These are phyloP conservation scores for Rhagologus leucostigma DNA, from an alignment of 2,113 vertebrate genomes.

Conservation along the genomic window DNA sequence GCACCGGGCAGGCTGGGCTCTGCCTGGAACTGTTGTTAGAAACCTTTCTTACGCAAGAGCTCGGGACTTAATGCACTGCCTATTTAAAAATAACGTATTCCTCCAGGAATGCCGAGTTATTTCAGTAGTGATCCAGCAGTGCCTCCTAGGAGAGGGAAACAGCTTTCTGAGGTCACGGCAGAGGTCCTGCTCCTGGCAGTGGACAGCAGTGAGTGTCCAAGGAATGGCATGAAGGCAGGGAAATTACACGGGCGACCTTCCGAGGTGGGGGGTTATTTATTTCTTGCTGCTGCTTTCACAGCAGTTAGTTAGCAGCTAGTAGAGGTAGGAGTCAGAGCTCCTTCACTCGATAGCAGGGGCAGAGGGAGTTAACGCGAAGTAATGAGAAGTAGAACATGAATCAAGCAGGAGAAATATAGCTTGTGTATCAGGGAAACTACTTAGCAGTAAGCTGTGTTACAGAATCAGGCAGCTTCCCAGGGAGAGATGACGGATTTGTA, in stretches of 20 bases:
- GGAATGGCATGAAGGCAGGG: rapidly evolving
- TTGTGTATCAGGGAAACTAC: slow-evolving; percentile 60
- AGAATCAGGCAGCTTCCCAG: slow-evolving; percentile 68
- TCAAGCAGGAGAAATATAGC: slow-evolving; percentile 53
- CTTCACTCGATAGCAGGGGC: background rate
- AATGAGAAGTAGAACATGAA: slow-evolving; percentile 40
- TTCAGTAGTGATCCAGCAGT: background rate
- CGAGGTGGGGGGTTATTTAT: background rate
- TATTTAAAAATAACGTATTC: background rate
- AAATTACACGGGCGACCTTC: background rate
- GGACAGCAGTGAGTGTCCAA: background rate
- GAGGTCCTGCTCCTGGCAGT: background rate
- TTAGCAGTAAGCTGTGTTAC: slow-evolving; percentile 59
- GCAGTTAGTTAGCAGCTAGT: background rate
- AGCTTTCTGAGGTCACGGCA: background rate
- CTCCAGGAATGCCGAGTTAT: background rate
- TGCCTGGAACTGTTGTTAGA: background rate
- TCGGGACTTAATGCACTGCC: rapidly evolving
- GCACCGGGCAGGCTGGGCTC: background rate
- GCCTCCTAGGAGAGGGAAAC: background rate
- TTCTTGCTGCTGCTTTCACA: background rate
- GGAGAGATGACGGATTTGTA: slow-evolving; percentile 42
- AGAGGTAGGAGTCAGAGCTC: background rate
- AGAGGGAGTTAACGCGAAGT: slow-evolving; percentile 11
- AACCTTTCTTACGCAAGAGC: background rate